phyloP scores from a whole-genome alignment of 2,888 invertebrate genomes.

The Athalia rosae region DNA sequence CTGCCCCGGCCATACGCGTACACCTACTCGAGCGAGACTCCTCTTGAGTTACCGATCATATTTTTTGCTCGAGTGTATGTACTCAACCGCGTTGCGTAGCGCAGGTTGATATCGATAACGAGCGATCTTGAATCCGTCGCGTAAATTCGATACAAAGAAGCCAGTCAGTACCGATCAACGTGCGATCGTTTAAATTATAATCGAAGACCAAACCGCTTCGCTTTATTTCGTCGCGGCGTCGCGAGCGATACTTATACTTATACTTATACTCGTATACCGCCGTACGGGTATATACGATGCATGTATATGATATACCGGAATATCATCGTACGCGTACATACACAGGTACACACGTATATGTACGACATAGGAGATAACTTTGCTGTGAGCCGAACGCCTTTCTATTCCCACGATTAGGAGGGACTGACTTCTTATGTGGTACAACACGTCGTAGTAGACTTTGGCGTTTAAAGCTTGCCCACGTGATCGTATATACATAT shows the following conservation, averaged over 20 bases:
- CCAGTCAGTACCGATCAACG: slow-evolving; percentile 26
- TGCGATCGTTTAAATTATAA: slow-evolving; percentile 24
- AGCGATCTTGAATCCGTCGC: not conserved
- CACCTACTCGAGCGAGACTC: slow-evolving; percentile 7
- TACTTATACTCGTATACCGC: slow-evolving; percentile 3
- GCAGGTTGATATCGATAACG: slow-evolving; percentile 42
- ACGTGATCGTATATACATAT: not conserved
- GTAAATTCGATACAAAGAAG: slow-evolving; percentile 33
- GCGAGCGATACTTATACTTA: not conserved
- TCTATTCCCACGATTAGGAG: slow-evolving; percentile 66
- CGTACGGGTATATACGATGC: no score
- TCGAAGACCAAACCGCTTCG: slow-evolving; percentile 39
- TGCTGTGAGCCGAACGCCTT: slow-evolving; percentile 51
- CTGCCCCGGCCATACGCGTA: no score
- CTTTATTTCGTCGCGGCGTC: slow-evolving; percentile 29
- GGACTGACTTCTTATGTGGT: slow-evolving; percentile 40
- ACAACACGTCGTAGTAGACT: slow-evolving; percentile 23
- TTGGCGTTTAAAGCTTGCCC: slow-evolving; percentile 35
- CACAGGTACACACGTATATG: no score
- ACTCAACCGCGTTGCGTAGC: not conserved
- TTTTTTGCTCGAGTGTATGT: slow-evolving; percentile 12
- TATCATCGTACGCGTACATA: no score
- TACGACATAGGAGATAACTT: slow-evolving; percentile 15
- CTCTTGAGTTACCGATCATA: slow-evolving; percentile 26
- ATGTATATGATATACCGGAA: no score